Conservation (phyloP, 1,140 invertebrate species). For the Formica selysi region DNA sequence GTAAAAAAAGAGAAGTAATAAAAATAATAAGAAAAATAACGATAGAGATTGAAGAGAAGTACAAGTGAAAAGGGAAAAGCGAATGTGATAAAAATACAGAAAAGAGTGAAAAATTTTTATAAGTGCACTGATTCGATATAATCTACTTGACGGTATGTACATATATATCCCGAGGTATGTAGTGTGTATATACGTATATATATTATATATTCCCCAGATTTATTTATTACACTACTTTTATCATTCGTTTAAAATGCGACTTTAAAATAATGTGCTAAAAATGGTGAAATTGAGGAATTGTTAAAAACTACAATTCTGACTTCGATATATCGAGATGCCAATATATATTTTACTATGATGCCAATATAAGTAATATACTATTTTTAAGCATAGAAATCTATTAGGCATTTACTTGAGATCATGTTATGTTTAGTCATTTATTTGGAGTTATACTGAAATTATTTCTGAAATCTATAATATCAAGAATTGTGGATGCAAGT, state of each 20-base stretch:
- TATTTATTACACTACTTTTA: background rate
- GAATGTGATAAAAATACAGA: background rate
- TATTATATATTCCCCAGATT: background rate
- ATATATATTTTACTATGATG: background rate
- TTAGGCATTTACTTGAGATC: too few species aligned
- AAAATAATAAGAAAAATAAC: background rate
- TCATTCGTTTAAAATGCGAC: background rate
- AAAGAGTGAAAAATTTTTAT: background rate
- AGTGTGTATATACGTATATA: background rate
- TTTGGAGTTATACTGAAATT: too few species aligned
- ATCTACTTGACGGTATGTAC: background rate
- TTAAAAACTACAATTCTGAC: background rate
- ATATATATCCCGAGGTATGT: too few species aligned
- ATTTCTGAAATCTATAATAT: too few species aligned
- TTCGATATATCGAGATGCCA: background rate
- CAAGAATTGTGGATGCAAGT: too few species aligned
- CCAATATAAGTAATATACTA: too few species aligned
- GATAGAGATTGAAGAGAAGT: background rate
- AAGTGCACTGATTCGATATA: background rate
- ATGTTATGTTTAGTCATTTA: too few species aligned
- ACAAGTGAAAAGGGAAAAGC: background rate
- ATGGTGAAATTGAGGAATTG: background rate
- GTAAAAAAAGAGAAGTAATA: background rate
- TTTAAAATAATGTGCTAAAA: background rate
- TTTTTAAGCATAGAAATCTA: too few species aligned